Evolutionary conservation across 1,140 invertebrate genomes (phyloP).

Genomic region (Ericerus pela): DNA sequence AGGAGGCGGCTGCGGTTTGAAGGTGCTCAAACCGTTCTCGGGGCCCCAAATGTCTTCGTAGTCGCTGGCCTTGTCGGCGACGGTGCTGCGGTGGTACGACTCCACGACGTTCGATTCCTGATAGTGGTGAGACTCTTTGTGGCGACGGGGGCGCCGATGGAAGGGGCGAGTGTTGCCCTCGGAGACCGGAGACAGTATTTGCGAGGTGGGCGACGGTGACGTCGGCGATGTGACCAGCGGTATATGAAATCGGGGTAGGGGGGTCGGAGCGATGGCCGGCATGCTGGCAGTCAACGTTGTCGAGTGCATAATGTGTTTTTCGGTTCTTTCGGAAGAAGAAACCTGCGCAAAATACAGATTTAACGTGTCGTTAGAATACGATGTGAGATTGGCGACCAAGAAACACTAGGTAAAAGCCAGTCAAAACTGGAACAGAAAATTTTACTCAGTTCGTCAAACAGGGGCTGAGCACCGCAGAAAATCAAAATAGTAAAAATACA

Average conservation of each 20-base stretch:
- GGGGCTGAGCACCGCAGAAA: no score
- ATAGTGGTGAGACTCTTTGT: conserved; percentile 42
- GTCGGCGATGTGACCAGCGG: conserved; percentile 30
- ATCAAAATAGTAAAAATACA: no score
- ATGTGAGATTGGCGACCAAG: background rate
- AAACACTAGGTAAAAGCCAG: background rate
- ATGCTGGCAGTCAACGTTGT: background rate
- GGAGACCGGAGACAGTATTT: conserved; percentile 23
- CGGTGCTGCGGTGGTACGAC: conserved; percentile 69
- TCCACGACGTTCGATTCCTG: conserved; percentile 67
- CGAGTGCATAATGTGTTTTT: background rate
- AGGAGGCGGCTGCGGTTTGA: conserved; percentile 33
- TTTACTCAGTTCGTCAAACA: no score
- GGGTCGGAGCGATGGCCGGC: conserved; percentile 26
- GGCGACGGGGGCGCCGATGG: conserved; percentile 26
- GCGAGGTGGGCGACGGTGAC: conserved; percentile 23
- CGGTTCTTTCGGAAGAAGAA: background rate
- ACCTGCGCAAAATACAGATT: background rate
- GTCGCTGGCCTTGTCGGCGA: conserved; percentile 82
- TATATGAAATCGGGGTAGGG: conserved; percentile 26
- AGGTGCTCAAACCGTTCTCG: conserved; percentile 32
- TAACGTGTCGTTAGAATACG: no score
- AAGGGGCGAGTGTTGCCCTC: conserved; percentile 23
- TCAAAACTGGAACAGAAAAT: no score
- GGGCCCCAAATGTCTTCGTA: conserved; percentile 88